phyloP scores from a whole-genome alignment of 2,888 invertebrate genomes.

The Luperina testacea region DNA sequence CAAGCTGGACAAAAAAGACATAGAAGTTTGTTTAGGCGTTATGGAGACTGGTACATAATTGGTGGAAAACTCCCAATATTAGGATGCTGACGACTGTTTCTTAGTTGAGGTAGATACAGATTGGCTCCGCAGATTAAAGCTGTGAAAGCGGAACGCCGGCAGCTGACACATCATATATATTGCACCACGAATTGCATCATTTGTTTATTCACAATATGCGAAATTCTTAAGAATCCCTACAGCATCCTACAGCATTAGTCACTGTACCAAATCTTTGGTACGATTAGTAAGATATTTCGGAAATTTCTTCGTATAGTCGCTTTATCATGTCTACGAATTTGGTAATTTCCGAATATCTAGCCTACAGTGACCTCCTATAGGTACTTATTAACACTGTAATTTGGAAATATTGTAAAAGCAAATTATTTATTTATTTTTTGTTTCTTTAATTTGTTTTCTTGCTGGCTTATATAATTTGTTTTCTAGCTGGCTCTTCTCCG shows the following conservation, averaged over 20 bases:
- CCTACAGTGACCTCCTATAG: not conserved
- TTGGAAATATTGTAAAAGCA: not conserved
- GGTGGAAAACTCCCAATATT: not conserved
- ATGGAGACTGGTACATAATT: not conserved
- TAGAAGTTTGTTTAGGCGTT: not conserved
- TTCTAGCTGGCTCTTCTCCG: not conserved
- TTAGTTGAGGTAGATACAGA: not conserved
- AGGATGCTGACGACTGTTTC: not conserved
- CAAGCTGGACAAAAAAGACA: not conserved
- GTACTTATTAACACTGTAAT: not conserved
- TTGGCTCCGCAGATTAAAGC: slow-evolving; percentile 27
- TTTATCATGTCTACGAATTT: not conserved
- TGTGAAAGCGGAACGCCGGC: slow-evolving; percentile 43
- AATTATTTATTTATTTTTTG: not conserved
- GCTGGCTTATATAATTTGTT: not conserved
- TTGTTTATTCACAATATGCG: slow-evolving; percentile 35
- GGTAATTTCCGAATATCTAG: not conserved
- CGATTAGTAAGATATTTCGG: not conserved
- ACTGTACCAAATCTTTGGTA: slow-evolving; percentile 19
- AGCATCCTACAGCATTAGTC: slow-evolving; percentile 23
- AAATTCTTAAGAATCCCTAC: slow-evolving; percentile 16
- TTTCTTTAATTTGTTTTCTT: not conserved
- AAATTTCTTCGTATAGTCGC: not conserved
- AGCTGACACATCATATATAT: slow-evolving; percentile 20
- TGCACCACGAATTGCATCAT: slow-evolving; percentile 49